Base-by-base conservation (phyloP, 2,888 invertebrate genomes). In the Pyrgus malvae region DNA sequence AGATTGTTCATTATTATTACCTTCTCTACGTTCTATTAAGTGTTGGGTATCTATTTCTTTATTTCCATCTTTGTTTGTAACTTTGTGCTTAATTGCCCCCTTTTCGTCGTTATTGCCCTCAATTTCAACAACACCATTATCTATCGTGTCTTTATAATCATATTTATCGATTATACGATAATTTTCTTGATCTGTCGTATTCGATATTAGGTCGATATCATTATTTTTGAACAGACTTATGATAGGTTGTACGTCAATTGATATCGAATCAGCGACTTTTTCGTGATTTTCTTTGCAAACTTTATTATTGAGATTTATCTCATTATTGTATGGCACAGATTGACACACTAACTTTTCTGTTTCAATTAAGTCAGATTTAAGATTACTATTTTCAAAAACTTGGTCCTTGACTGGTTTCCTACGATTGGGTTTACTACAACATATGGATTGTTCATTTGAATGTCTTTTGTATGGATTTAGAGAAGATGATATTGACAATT, bases 191-290 rank as follows among this genome's bases (percentile, higher is more conserved):
- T 57, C 54, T 12, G 44, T 45, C 12, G 12, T 37, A 4, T 59
- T 9, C 19, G 67, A 66, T 7, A 46, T 46, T 1, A 58, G 48
- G 35, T 69, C 65, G 14, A 35, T 70, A 2, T 69, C 60, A 2
- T 55, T 44, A 42, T 66, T 66, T 55, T 63, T 61, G 38, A 62
- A 61, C 6, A 65, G 33, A 57, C 57, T 57, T 9, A 65, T 48
- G 9, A 62, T 41, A 6, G 19, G 31, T 21, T 31, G 12, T 45
- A 21, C 21, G 1, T 12, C 19, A 4, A 11, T 9, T 12, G 21
- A 8, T 12, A 19, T 7, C 1, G 33, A 19, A 5, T 33, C 9
- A 33, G 4, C 11, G 19, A 8, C 9, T 3, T 21, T 19, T 21
- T 19, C 11, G 19, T n/a, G 7, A 0, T 11, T 21, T 21, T 38